These are phyloP conservation scores for Macaria notata DNA, from an alignment of 2,888 invertebrate species.

Conservation along the genomic window DNA sequence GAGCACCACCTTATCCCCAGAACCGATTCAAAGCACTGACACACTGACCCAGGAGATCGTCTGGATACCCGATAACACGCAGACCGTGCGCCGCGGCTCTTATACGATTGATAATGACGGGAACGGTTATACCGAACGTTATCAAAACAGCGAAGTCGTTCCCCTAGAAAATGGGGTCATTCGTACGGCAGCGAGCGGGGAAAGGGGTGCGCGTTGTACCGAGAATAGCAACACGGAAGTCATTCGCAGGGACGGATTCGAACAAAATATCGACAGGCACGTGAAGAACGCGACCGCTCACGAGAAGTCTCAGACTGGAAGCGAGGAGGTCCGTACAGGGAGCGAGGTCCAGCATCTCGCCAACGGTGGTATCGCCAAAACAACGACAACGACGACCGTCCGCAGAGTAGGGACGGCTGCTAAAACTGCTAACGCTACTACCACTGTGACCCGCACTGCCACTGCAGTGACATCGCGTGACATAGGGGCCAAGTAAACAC, in stretches of 20 bases:
- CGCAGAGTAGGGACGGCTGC: constrained; percentile 67
- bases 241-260: constrained; percentile 59
- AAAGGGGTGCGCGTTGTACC: constrained; percentile 51
- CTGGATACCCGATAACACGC: constrained; percentile 65
- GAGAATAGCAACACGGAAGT: constrained; percentile 57
- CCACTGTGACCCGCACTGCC: constrained; percentile 61
- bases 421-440: constrained; percentile 62
- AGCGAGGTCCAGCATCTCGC: constrained; percentile 67
- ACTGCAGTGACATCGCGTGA: constrained; percentile 70
- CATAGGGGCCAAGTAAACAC: constrained; percentile 64
- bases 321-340: constrained; percentile 64
- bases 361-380: constrained; percentile 67
- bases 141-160: constrained; percentile 61
- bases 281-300: constrained; percentile 60
- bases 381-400: constrained; percentile 71
- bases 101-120: constrained; percentile 71
- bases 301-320: constrained; percentile 58
- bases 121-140: constrained; percentile 58
- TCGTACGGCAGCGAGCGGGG: constrained; percentile 57
- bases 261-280: constrained; percentile 59
- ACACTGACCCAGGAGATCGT: constrained; percentile 67
- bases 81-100: constrained; percentile 61
- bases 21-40: constrained; percentile 60
- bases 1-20: constrained; percentile 66
- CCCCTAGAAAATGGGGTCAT: constrained; percentile 65